Evolutionary conservation across 2,113 vertebrate species (phyloP).

Genomic region (Ictalurus punctatus): DNA sequence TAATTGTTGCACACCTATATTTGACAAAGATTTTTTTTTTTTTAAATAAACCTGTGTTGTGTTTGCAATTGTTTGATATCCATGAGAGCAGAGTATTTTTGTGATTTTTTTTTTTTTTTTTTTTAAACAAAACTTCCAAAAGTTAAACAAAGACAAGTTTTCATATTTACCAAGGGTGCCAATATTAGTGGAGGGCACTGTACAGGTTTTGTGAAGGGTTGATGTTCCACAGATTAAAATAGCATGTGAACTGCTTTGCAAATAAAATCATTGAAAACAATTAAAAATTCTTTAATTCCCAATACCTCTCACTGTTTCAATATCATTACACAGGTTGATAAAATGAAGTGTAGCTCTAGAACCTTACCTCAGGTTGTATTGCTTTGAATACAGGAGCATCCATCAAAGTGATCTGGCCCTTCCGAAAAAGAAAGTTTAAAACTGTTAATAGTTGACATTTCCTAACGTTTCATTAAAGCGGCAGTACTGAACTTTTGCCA

Average conservation of each 20-base stretch:
- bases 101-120: no score
- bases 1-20: no score
- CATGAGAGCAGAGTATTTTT: no score
- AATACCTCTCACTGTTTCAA: neutral
- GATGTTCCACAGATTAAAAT: neutral
- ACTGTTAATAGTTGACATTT: neutral
- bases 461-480: neutral
- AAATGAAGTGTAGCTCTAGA: neutral
- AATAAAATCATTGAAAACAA: neutral
- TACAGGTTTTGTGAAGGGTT: neutral
- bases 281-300: neutral
- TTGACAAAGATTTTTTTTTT: no score
- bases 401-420: conserved; percentile 95
- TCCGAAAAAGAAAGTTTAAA: conserved; percentile 37
- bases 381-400: conserved; percentile 92
- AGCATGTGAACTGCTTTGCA: neutral
- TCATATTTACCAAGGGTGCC: no score
- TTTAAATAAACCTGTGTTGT: no score
- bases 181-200: no score
- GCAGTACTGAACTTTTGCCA: no score
- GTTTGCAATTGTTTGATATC: no score
- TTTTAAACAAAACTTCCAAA: no score
- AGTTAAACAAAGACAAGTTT: no score
- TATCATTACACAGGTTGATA: neutral
- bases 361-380: conserved; percentile 89